A percentile compares a stretch with the other conserved stretches of the same genome.
Conservation (phyloP, 2,888 invertebrate genomes). For the Mimumesa dahlbomi region DNA sequence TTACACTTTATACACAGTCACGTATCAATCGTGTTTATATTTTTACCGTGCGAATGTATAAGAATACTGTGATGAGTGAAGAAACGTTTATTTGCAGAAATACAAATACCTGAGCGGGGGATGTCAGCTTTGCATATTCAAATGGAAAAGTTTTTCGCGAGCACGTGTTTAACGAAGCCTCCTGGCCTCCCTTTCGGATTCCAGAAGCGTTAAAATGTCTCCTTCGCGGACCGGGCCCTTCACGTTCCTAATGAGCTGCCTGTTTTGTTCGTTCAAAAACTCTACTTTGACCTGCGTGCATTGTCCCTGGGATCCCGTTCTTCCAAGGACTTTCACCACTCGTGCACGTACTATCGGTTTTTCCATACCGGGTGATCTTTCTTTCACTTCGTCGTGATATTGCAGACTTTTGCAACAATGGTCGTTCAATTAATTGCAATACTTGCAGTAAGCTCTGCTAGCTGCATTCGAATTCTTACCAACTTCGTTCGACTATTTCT, state of each 20-base stretch:
- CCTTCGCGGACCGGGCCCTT: slow-evolving; percentile 99
- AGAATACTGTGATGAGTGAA: too few species aligned
- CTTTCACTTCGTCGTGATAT: too few species aligned
- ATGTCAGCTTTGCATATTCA: too few species aligned
- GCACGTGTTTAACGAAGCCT: slow-evolving; percentile 91
- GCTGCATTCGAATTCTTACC: slow-evolving; percentile 16
- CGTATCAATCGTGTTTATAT: too few species aligned
- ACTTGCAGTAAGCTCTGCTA: neutral
- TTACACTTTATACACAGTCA: too few species aligned
- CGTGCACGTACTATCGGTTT: slow-evolving; percentile 93
- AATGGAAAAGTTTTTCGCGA: too few species aligned
- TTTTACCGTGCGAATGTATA: too few species aligned
- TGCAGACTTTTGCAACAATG: neutral
- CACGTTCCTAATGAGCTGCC: slow-evolving; percentile 99
- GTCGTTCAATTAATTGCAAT: slow-evolving; percentile 8
- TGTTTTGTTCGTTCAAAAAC: slow-evolving; percentile 97
- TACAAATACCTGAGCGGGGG: too few species aligned
- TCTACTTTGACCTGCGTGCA: slow-evolving; percentile 99
- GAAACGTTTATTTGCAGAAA: too few species aligned
- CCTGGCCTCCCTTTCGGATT: slow-evolving; percentile 99
- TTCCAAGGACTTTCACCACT: slow-evolving; percentile 98
- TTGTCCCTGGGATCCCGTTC: slow-evolving; percentile 99
- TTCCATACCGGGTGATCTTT: slow-evolving; percentile 83
- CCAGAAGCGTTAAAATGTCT: slow-evolving; percentile 97
- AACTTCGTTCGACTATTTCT: slow-evolving; percentile 19